A percentile compares a stretch with the other conserved stretches of the same genome.
phyloP scores from a whole-genome alignment of 2,113 vertebrate species.

The Micromys minutus region DNA sequence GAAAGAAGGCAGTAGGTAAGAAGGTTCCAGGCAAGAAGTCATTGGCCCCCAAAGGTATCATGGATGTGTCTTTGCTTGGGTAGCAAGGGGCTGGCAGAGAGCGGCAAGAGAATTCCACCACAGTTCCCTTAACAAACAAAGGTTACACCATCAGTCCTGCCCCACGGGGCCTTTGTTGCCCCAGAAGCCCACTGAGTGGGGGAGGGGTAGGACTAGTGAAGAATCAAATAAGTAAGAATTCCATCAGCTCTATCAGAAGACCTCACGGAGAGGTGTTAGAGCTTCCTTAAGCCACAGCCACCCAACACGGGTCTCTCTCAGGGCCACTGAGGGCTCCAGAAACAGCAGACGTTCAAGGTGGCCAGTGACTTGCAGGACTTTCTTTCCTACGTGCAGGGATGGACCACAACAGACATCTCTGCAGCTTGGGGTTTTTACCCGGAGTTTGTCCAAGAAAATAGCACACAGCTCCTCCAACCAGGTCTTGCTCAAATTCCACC shows the following conservation, averaged over 20 bases:
- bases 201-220: neutral
- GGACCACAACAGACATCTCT: slow-evolving; percentile 93
- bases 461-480: slow-evolving; percentile 96
- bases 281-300: neutral
- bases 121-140: neutral
- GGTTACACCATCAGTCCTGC: neutral
- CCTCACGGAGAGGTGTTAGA: neutral
- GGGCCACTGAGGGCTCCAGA: neutral
- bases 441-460: slow-evolving; percentile 90
- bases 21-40: neutral
- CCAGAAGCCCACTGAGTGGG: neutral
- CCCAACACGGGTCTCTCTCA: neutral
- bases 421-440: slow-evolving; percentile 95
- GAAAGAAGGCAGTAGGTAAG: neutral
- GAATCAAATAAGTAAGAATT: neutral
- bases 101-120: neutral
- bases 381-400: slow-evolving; percentile 87
- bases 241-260: neutral
- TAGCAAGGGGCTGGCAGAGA: neutral
- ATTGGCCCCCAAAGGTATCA: neutral
- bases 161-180: neutral
- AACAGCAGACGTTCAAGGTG: neutral
- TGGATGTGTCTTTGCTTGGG: neutral
- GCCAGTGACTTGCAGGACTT: neutral
- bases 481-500: slow-evolving; percentile 94